phyloP scores from a whole-genome alignment of 2,797 vertebrate genomes.

The Chiroxiphia lanceolata region DNA sequence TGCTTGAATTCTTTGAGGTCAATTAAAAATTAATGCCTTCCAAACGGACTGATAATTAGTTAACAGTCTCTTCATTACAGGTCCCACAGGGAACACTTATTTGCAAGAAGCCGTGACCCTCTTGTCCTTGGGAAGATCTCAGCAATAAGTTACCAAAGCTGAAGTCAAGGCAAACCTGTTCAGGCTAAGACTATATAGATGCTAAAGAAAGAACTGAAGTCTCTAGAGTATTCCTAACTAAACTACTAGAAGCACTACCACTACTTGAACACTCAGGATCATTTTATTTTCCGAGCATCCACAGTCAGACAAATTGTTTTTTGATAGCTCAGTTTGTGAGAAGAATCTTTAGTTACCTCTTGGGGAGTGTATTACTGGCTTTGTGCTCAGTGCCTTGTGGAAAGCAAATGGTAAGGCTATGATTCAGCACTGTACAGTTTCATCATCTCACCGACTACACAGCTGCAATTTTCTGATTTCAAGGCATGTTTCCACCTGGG shows the following conservation, averaged over 20 bases:
- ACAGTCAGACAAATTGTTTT: slow-evolving; percentile 51
- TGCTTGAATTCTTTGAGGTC: slow-evolving; percentile 53
- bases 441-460: slow-evolving; percentile 4
- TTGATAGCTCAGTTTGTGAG: slow-evolving; percentile 40
- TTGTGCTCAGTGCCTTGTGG: background rate
- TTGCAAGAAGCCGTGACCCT: slow-evolving; percentile 47
- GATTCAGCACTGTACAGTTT: background rate
- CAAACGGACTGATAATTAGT: slow-evolving; percentile 68
- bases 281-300: slow-evolving; percentile 56
- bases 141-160: slow-evolving; percentile 34
- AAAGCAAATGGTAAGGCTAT: slow-evolving; percentile 9
- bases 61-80: slow-evolving; percentile 66
- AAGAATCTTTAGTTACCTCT: slow-evolving; percentile 58
- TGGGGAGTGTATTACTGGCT: background rate
- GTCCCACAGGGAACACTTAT: slow-evolving; percentile 60
- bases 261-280: background rate
- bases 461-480: slow-evolving; percentile 54
- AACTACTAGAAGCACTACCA: slow-evolving; percentile 39
- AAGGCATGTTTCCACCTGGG: slow-evolving; percentile 1
- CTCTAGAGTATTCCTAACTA: slow-evolving; percentile 45
- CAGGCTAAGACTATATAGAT: slow-evolving; percentile 29
- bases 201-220: slow-evolving; percentile 21
- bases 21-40: slow-evolving; percentile 63
- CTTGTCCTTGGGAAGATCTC: slow-evolving; percentile 69
- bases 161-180: slow-evolving; percentile 48